These are phyloP conservation scores for Lynx canadensis DNA, from an alignment of 2,113 vertebrate genomes.

Conservation along the genomic window DNA sequence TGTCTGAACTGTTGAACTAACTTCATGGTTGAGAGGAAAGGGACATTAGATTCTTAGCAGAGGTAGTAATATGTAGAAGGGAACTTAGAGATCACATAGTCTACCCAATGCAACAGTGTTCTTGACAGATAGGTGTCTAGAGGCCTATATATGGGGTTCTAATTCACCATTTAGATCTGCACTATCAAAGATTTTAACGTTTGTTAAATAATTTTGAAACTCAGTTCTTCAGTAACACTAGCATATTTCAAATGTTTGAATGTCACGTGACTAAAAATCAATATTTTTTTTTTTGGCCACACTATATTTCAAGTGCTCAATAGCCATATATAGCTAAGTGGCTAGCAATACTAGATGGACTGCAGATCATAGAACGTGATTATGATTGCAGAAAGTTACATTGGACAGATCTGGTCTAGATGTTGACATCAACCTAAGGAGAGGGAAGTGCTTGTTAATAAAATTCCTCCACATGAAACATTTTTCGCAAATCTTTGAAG, in stretches of 20 bases:
- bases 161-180: neutral
- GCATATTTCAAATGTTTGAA: neutral
- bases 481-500: slow-evolving; percentile 26
- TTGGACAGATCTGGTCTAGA: neutral
- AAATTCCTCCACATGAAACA: neutral
- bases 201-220: neutral
- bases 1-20: neutral
- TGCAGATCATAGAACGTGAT: neutral
- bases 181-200: neutral
- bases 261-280: neutral
- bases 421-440: neutral
- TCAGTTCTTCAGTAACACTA: neutral
- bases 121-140: neutral
- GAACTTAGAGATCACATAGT: neutral
- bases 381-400: neutral
- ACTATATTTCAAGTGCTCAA: neutral
- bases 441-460: neutral
- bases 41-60: neutral
- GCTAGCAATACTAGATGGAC: neutral
- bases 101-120: neutral
- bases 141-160: neutral
- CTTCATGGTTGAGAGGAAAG: neutral
- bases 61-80: neutral
- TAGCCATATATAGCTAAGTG: neutral
- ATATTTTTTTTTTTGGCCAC: neutral